Evolutionary conservation across 2,113 vertebrate species (phyloP), one percentile per base, ranked within the genome.

Genomic region (Thunnus maccoyii): DNA sequence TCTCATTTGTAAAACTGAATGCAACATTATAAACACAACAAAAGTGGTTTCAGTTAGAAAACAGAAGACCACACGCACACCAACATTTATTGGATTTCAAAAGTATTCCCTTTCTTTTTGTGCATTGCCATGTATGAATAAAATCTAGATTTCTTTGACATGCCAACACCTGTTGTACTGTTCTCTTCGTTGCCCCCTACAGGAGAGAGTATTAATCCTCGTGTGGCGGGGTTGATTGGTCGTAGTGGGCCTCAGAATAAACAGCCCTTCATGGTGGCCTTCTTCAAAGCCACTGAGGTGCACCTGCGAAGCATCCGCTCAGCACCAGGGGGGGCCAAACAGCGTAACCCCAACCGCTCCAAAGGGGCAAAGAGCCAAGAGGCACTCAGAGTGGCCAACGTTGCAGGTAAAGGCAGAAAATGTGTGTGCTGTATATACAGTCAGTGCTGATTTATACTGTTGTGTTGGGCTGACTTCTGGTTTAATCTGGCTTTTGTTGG

Each of bases 271-370:
- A 99, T 98, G 56, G 98, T 99, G 72, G 98, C 97, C 87, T 99
- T 99, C 91, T 99, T 99, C 93, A 99, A 99, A 94, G 98, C 98
- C 85, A 98, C 97, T 0, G 97, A 99, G 91, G 96, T 98, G n/a
- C 98, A 98, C 76, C 95, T 99, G 64, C 97, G 98, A 62, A 98
- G 97, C 44, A 94, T 97, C 78, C 97, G 98, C 87, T 99, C 98
- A 9, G 89, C 97, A 0, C 75, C 91, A 15, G 90, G 89, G 2
- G 91, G 96, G 5, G 88, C 89, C 60, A 99, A 98, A 89, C 97
- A 97, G 61, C 95, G 97, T 11, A 97, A 96, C 92, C 95, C 97
- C 91, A 97, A 96, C 81, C 92, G 97, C n/a, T 96, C 97, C 30
- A 98, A 98, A 92, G 85, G 94, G 0, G 93, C 97, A 65, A 99